Evolutionary conservation across 1,140 invertebrate species (phyloP).

Genomic region (Notospermus geniculatus): DNA sequence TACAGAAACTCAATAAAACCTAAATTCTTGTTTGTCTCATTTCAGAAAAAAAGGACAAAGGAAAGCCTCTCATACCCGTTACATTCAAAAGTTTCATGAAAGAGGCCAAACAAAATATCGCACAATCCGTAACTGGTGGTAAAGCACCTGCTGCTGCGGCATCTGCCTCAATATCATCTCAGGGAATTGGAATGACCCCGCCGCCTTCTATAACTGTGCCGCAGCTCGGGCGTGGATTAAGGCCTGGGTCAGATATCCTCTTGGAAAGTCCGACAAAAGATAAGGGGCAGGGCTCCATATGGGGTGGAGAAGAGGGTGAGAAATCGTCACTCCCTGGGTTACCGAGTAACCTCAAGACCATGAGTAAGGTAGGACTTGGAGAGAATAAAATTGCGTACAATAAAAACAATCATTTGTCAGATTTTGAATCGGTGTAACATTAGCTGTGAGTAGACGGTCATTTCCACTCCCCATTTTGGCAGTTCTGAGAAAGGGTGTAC

Average conservation of each 20-base stretch:
- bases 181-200: background rate
- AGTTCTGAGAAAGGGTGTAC: too few relatives aligned
- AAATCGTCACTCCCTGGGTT: too few relatives aligned
- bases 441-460: too few relatives aligned
- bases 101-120: slow-evolving; percentile 31
- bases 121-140: slow-evolving; percentile 24
- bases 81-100: slow-evolving; percentile 37
- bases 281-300: background rate
- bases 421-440: too few relatives aligned
- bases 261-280: slow-evolving; percentile 25
- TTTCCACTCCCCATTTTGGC: too few relatives aligned
- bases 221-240: slow-evolving; percentile 38
- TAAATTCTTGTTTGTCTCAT: too few relatives aligned
- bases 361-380: too few relatives aligned
- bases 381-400: too few relatives aligned
- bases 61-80: slow-evolving; percentile 23
- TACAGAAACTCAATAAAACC: too few relatives aligned
- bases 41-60: slow-evolving; percentile 3
- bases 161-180: background rate
- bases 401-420: too few relatives aligned
- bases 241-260: slow-evolving; percentile 32
- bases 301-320: too few relatives aligned
- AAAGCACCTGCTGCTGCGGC: slow-evolving; percentile 8
- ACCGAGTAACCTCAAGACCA: too few relatives aligned
- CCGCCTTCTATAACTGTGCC: slow-evolving; percentile 24